A percentile compares a stretch with the other conserved stretches of the same genome.
These are phyloP conservation scores for Mugil cephalus DNA, from an alignment of 2,113 vertebrate genomes.

Conservation along the genomic window DNA sequence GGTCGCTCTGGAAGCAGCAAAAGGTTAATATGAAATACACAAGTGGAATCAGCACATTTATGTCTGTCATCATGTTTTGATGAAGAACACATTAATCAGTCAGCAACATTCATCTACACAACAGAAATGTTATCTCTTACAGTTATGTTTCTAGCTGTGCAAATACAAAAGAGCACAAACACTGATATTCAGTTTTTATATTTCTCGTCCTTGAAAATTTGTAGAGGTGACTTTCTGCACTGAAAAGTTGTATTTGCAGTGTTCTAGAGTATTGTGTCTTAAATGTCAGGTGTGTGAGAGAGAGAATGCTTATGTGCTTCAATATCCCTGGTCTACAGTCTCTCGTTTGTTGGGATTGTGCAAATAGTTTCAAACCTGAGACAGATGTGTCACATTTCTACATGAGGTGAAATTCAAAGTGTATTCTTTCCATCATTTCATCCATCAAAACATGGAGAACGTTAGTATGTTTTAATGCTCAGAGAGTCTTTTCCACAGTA, in stretches of 20 bases:
- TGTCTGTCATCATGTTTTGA: too few species aligned
- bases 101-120: neutral
- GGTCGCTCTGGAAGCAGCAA: neutral
- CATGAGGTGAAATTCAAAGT: neutral
- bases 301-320: neutral
- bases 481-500: neutral
- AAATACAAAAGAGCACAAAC: neutral
- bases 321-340: neutral
- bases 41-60: neutral
- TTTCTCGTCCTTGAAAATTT: too few species aligned
- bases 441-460: neutral
- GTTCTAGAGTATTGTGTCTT: neutral
- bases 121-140: neutral
- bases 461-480: neutral
- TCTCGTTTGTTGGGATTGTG: neutral
- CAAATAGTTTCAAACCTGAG: constrained; percentile 19
- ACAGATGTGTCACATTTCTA: constrained; percentile 31
- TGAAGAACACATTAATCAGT: too few species aligned
- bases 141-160: too few species aligned
- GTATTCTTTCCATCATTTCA: neutral
- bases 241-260: too few species aligned
- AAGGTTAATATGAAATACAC: too few species aligned
- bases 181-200: too few species aligned
- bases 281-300: neutral
- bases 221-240: neutral